These are phyloP conservation scores for Folsomia candida DNA, from an alignment of 2,888 invertebrate genomes.

Conservation along the genomic window DNA sequence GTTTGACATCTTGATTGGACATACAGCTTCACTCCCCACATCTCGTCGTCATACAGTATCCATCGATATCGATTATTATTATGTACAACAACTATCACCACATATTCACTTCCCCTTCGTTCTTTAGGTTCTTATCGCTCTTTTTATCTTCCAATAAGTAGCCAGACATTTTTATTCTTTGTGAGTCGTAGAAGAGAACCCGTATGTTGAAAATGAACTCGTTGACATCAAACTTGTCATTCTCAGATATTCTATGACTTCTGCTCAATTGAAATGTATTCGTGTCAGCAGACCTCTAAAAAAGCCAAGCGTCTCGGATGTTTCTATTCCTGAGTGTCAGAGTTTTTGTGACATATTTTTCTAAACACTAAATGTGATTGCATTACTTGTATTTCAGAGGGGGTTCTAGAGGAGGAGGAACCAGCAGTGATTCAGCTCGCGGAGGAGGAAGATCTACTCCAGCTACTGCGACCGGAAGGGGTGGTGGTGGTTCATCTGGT, in stretches of 20 bases:
- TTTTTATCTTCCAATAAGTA: neutral
- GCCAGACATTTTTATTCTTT: neutral
- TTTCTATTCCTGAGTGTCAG: neutral
- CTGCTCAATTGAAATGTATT: too few relatives aligned
- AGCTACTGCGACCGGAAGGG: neutral
- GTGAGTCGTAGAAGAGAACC: neutral
- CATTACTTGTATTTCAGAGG: neutral
- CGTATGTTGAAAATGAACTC: too few relatives aligned
- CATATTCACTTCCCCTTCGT: neutral
- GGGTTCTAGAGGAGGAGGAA: neutral
- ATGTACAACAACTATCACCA: neutral
- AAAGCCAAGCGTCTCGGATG: too few relatives aligned
- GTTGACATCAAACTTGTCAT: neutral
- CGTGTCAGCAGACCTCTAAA: too few relatives aligned
- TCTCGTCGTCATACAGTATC: neutral
- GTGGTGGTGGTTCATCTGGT: neutral
- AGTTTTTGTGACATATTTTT: neutral
- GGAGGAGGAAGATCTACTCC: neutral
- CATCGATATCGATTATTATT: too few relatives aligned
- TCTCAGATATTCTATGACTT: too few relatives aligned
- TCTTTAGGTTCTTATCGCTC: neutral
- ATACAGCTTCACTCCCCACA: neutral
- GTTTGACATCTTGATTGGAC: slow-evolving; percentile 1
- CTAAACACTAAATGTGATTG: neutral
- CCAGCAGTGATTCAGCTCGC: neutral